Base-by-base conservation (phyloP, 1,140 invertebrate genomes). In the Drosophila tropicalis region DNA sequence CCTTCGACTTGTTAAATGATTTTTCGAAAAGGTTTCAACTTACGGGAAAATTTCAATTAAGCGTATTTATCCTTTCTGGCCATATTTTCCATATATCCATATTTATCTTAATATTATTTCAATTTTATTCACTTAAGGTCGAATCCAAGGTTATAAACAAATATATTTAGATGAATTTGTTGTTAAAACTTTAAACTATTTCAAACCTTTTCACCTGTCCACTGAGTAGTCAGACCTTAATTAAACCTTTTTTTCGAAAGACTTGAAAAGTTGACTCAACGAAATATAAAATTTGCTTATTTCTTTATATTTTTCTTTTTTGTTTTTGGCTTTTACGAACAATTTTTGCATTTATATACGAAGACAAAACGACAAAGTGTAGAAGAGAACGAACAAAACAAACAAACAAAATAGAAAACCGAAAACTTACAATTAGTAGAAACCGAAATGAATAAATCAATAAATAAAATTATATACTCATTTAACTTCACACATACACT, bases 261-360 rank as follows among this genome's bases (percentile, higher is more conserved):
- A 85, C 68, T 84, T 67, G 36, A 54, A 71, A 66, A 51, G 25
- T 32, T 61, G 47, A 77, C 67, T 80, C 79, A 76, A 76, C 82
- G 82, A 86, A 72, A 13, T 29, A 36, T 10, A 13, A 70, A 40
- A 22, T 51, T 22, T 51, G 17, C 17, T 51, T 51, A 7, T 70
- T 75, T 40, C 55, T 55, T 70, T 79, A 44, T 40, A 54, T 44
- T 44, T 47, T 47, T 19, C 41, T 19, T 76, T 47, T 47, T 22
- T 19, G 15, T 54, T 29, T 76, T 75, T 65, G 36, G 79, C 67
- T 62, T 78, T 72, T 76, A 10, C 47, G 29, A 68, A 78, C 68
- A 73, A 72, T 65, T 85, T 77, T 86, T 86, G 78, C 82, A 85
- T 85, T 84, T 84, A 80, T 70, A 62, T 39, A 39, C 36, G 36